A percentile compares a stretch with the other conserved stretches of the same genome.
These are phyloP conservation scores for Exocentrus adspersus DNA, from an alignment of 2,888 invertebrate species.

Conservation along the genomic window DNA sequence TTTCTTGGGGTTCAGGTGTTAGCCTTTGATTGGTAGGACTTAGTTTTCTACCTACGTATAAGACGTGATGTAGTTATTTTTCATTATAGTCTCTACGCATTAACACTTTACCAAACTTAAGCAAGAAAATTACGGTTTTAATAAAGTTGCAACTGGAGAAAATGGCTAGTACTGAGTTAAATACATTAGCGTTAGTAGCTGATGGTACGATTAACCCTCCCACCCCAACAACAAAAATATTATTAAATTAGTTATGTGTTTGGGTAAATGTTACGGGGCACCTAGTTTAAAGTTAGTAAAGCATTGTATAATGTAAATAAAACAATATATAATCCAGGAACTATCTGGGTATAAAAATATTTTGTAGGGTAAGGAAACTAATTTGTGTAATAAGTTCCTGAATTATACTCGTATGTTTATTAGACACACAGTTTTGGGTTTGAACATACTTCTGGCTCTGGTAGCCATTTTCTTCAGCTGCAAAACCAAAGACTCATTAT, in stretches of 20 bases:
- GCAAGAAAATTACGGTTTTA: slow-evolving; percentile 35
- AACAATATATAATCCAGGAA: background rate
- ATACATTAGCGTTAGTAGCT: background rate
- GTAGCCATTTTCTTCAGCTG: slow-evolving; percentile 97
- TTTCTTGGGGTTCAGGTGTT: slow-evolving; percentile 72
- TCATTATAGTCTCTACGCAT: background rate
- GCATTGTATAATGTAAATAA: background rate
- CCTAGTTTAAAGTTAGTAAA: background rate
- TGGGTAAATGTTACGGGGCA: too few species aligned
- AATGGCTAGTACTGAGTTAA: slow-evolving; percentile 59
- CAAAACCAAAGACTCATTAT: slow-evolving; percentile 94
- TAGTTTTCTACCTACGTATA: slow-evolving; percentile 70
- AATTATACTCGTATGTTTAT: background rate
- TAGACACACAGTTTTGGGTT: slow-evolving; percentile 8
- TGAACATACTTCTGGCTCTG: slow-evolving; percentile 80
- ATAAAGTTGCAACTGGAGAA: slow-evolving; percentile 65
- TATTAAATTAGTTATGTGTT: background rate
- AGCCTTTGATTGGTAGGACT: slow-evolving; percentile 74
- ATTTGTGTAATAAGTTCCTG: slow-evolving; percentile 6
- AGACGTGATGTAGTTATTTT: background rate
- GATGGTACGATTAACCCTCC: background rate
- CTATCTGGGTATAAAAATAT: background rate
- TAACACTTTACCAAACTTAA: slow-evolving; percentile 38
- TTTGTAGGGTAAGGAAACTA: too few species aligned
- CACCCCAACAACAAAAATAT: background rate